Evolutionary conservation across 2,113 vertebrate genomes (phyloP).

Genomic region (Phodopus roborovskii): DNA sequence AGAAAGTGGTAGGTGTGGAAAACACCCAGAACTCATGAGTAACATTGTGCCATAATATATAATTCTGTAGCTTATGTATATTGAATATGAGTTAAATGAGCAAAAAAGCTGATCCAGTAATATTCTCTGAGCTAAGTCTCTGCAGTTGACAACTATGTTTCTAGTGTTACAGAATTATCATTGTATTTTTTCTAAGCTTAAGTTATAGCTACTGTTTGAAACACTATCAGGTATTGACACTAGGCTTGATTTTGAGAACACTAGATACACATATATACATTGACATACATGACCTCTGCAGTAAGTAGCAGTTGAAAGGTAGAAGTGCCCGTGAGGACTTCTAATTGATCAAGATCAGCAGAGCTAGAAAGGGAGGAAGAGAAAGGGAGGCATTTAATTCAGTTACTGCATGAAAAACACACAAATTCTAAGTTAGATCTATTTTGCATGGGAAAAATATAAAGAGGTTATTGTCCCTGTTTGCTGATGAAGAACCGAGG

Average conservation of each 20-base stretch:
- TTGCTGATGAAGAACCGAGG: conserved; percentile 38
- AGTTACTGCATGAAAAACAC: conserved; percentile 1
- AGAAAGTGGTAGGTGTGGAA: no score
- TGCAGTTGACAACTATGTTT: conserved; percentile 18
- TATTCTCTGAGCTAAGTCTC: not conserved
- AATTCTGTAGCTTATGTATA: not conserved
- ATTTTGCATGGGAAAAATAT: conserved; percentile 42
- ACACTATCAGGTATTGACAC: not conserved
- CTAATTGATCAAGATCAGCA: not conserved
- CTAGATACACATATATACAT: not conserved
- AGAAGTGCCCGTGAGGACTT: not conserved
- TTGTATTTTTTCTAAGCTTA: conserved; percentile 37
- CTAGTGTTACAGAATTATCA: conserved; percentile 29
- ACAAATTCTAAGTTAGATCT: not conserved
- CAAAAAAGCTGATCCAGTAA: not conserved
- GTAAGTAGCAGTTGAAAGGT: not conserved
- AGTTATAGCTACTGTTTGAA: not conserved
- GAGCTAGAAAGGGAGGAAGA: not conserved
- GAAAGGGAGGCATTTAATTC: conserved; percentile 19
- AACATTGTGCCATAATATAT: no score
- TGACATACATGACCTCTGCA: not conserved
- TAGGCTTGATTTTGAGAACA: conserved; percentile 33
- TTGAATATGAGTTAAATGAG: not conserved
- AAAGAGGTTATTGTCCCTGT: not conserved
- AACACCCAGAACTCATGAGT: no score